Evolutionary conservation across 2,797 vertebrate species (phyloP).

Genomic region (Centroberyx gerrardi): DNA sequence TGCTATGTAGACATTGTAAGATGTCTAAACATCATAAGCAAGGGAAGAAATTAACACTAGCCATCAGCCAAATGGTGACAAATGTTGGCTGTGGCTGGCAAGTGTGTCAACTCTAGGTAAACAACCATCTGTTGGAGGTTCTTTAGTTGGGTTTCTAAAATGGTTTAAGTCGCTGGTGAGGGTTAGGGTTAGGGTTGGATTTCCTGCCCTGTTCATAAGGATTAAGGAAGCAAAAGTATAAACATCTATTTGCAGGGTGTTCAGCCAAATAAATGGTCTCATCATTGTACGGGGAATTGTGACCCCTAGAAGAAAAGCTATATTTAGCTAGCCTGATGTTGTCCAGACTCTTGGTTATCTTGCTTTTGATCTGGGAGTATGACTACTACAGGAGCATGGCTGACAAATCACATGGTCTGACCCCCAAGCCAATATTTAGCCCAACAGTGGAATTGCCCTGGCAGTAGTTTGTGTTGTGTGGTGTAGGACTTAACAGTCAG

Average conservation of each 20-base stretch:
- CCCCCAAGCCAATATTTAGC: constrained; percentile 44
- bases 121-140: not conserved
- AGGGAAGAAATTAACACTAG: constrained; percentile 46
- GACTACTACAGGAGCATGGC: constrained; percentile 42
- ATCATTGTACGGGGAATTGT: constrained; percentile 33
- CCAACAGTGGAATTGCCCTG: constrained; percentile 44
- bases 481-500: constrained; percentile 31
- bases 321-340: constrained; percentile 43
- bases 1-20: constrained; percentile 29
- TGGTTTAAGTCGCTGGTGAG: constrained; percentile 33
- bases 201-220: constrained; percentile 19
- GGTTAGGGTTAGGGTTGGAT: too few species aligned
- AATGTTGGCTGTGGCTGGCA: not conserved
- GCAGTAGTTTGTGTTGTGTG: constrained; percentile 15
- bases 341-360: constrained; percentile 17
- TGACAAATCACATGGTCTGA: constrained; percentile 38
- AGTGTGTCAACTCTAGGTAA: constrained; percentile 3
- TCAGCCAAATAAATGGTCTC: constrained; percentile 60
- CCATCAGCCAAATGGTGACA: constrained; percentile 13
- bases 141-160: constrained; percentile 19
- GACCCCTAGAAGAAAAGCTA: constrained; percentile 57
- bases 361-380: constrained; percentile 47
- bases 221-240: constrained; percentile 47
- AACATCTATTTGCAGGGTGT: constrained; percentile 49
- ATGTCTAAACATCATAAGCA: constrained; percentile 25